These are phyloP conservation scores for Atlantisia rogersi DNA, from an alignment of 2,113 vertebrate genomes.

Conservation along the genomic window DNA sequence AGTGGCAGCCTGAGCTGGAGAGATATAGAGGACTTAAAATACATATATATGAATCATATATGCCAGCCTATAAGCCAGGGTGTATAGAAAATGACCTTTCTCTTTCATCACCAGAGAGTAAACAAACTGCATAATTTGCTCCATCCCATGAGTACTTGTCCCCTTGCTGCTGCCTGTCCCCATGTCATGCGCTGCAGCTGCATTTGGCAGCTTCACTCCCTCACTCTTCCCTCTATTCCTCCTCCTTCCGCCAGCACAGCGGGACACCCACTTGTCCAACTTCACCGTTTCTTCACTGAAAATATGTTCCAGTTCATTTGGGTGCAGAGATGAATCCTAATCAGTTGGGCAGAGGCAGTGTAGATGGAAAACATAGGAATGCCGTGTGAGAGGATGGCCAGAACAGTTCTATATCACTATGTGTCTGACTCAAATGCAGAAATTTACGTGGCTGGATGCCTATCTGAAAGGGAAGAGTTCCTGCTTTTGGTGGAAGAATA, in stretches of 20 bases:
- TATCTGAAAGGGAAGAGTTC: neutral
- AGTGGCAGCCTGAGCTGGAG: constrained; percentile 54
- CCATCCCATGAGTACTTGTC: neutral
- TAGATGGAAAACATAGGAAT: neutral
- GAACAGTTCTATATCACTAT: neutral
- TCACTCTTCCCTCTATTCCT: neutral
- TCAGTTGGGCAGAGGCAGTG: neutral
- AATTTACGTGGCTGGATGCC: neutral
- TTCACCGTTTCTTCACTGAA: neutral
- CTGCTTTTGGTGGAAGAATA: neutral
- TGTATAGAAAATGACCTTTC: constrained; percentile 1
- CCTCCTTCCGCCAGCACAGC: neutral
- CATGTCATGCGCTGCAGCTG: neutral
- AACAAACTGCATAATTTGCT: constrained; percentile 34
- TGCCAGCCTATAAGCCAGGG: neutral
- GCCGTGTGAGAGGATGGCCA: neutral
- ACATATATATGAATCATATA: constrained; percentile 29
- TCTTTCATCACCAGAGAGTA: constrained; percentile 19
- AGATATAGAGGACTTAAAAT: constrained; percentile 51
- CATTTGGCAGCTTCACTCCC: neutral
- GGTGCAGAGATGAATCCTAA: neutral
- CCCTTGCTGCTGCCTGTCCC: neutral
- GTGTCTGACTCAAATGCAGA: neutral
- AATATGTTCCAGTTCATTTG: neutral
- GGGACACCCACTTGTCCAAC: neutral